phyloP scores from a whole-genome alignment of 2,113 vertebrate species.

The Vimba vimba region DNA sequence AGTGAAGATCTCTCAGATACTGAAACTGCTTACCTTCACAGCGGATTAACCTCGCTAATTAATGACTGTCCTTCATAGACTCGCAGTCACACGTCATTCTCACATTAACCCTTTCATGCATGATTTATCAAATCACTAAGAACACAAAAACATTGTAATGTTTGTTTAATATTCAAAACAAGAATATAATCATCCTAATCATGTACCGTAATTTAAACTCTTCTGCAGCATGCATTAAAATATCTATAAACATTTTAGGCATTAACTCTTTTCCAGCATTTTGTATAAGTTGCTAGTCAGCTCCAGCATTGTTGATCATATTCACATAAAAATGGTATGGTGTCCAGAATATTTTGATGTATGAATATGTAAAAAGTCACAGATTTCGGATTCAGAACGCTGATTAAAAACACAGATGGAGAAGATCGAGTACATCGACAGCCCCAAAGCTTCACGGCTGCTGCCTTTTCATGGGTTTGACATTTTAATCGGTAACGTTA shows the following conservation, averaged over 20 bases:
- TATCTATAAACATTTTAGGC: not conserved
- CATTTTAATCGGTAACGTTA: too few relatives aligned
- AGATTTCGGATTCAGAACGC: too few relatives aligned
- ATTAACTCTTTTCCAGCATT: too few relatives aligned
- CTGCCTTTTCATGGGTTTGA: too few relatives aligned
- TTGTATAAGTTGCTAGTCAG: too few relatives aligned
- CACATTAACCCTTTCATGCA: slow-evolving; percentile 40
- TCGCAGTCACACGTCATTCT: slow-evolving; percentile 48
- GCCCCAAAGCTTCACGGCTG: too few relatives aligned
- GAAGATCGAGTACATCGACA: too few relatives aligned
- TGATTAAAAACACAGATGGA: too few relatives aligned
- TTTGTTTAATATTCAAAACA: not conserved
- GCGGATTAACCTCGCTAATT: slow-evolving; percentile 57
- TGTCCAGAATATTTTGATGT: too few relatives aligned
- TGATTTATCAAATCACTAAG: not conserved
- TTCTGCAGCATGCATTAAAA: not conserved
- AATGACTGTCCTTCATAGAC: slow-evolving; percentile 52
- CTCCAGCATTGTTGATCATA: too few relatives aligned
- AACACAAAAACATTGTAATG: not conserved
- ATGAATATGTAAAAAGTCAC: too few relatives aligned
- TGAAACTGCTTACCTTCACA: slow-evolving; percentile 54
- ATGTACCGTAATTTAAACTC: not conserved
- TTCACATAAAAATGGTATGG: too few relatives aligned
- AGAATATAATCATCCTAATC: not conserved
- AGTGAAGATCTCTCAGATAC: slow-evolving; percentile 44